Base-by-base conservation (phyloP, 2,888 invertebrate genomes). In the Tetragnatha montana region DNA sequence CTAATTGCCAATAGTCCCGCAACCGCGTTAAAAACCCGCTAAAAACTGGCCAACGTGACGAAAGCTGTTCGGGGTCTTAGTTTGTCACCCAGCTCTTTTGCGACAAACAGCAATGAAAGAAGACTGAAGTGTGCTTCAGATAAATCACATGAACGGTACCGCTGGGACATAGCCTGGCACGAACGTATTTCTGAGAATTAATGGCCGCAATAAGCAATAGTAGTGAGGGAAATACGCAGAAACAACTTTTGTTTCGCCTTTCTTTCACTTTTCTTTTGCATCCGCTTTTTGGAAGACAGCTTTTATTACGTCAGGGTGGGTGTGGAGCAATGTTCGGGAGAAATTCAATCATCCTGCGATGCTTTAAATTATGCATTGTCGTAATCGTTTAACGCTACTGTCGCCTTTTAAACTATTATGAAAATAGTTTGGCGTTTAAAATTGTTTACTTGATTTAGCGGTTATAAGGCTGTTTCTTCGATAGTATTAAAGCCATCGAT, bases 131-230 rank as follows among this genome's bases (percentile, higher is more conserved):
- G 87, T 88, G 70, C 47, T 82, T 82, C 81, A 81, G 73, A 88
- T 88, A 81, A 88, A 88, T 88, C 87, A 88, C 81, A 76, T 82
- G 82, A 88, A 88, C 87, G 82, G 87, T 76, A 78, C 87, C 87
- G 50, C 71, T 51, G 87, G 87, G 87, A 88, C 81, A 22, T 35
- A 35, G 71, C 21, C 51, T 78, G 82, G 87, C 87, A 88, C 87
- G 87, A 88, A 82, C 87, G 87, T 80, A 88, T 88, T 88, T 82
- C 87, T 82, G 71, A 88, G 87, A 88, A 88, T 88, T 88, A 88
- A 88, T 88, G 82, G 87, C 70, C 21, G 87, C 87, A 78, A 88
- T 88, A 88, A 88, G 87, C 87, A 88, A 88, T 88, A 88, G 87
- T 47, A 88, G 81, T 69, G 78, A 88, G 82, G 76, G 73, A 88